Evolutionary conservation across 2,113 vertebrate genomes (phyloP), one percentile per base, ranked within the genome.

Genomic region (Leptobrachium leishanense): DNA sequence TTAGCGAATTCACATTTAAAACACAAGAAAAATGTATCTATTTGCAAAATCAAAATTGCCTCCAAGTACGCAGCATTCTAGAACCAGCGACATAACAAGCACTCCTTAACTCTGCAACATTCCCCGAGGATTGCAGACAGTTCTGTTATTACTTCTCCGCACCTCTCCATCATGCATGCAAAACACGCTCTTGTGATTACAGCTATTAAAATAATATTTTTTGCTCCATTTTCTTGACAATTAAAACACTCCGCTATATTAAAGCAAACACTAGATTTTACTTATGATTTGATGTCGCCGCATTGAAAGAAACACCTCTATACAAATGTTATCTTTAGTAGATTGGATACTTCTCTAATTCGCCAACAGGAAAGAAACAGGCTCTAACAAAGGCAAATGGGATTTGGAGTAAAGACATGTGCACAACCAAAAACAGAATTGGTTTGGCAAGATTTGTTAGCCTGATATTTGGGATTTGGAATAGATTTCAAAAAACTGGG

Each of bases 81-180:
- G 73, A 75, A 75, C 62, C 62, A 75, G 73, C 62, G 50, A 64
- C 50, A 50, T 44, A 20, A 50, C 5, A 41, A 75, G 39, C 62
- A 43, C 42, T 40, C 73, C 62, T 65, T 31, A 46, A 59, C 43
- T 44, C n/a, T 11, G 69, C 20, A 20, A 65, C 12, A 53, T 74
- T 63, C 57, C 43, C 72, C n/a, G 6, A 6, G 73, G 73, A 75
- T 65, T 75, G 65, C 15, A 64, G 3, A 9, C n/a, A 46, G 42
- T 65, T 74, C 44, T 11, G 63, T 74, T 57, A 74, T 74, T 74
- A 62, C 55, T 63, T 40, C 40, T 20, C 7, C n/a, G 43, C 72
- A 63, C n/a, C 41, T 63, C 43, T 40, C 55, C 2, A 15, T 54
- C 40, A 12, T 13, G 53, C 70, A 46, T 55, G 70, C 11, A 20